Evolutionary conservation across 2,113 vertebrate genomes (phyloP), one percentile per base, ranked within the genome.

Genomic region (Pungitius pungitius): DNA sequence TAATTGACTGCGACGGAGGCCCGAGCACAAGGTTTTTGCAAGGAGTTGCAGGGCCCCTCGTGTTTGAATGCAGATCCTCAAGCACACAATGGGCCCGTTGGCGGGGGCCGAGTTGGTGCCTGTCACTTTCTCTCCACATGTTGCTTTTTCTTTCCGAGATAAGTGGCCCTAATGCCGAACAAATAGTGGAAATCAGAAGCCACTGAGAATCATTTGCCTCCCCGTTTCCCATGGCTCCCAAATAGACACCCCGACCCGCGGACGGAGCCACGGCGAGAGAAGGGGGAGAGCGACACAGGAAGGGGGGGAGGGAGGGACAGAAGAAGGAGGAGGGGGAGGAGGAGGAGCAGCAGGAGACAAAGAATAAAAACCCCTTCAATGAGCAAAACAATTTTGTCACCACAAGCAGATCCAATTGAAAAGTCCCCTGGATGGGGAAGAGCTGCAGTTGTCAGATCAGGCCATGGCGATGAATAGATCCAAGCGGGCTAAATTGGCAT

Each of bases 131-230:
- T 95, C 96, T 96, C 95, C 95, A 95, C 96, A 95, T 96, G 97
- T 98, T 98, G 96, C 96, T 97, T 95, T 97, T 96, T 96, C 96
- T 98, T 95, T 95, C 95, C 94, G 94, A 97, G 96, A 98, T 98
- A 98, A 99, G 96, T 98, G 97, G 92, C 94, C 47, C 96, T 97
- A 98, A 97, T 95, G 95, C 96, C 96, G 96, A 99, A 98, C 97
- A 99, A 99, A 99, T 98, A 98, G 96, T 96, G 96, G 96, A 99
- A 98, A 99, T 98, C 96, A 97, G 96, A 97, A 99, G 97, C 96
- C 96, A 99, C 97, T 99, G 97, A 99, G 97, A 99, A 99, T 97
- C 96, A 96, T 96, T 97, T 96, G 92, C 94, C 92, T 95, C 95
- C 94, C 88, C 93, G 96, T 98, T 99, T 99, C 97, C 97, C 97